Conservation (phyloP, 2,797 vertebrate genomes). For the Pelobates cultripes region DNA sequence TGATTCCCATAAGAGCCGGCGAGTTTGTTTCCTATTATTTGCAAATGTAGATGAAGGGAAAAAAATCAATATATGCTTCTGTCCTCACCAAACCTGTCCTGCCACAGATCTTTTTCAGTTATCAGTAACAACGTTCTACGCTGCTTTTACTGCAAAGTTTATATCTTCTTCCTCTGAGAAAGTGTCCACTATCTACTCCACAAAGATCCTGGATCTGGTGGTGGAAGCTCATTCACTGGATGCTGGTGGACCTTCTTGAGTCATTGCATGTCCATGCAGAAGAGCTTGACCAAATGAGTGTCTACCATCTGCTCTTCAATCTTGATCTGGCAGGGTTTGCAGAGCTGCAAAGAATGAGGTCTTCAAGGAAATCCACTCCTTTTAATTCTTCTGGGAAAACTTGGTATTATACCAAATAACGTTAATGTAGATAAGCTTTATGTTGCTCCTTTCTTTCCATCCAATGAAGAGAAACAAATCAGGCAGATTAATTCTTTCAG, state of each 20-base stretch:
- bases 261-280: neutral
- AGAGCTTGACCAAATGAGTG: neutral
- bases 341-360: constrained; percentile 11
- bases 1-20: constrained; percentile 94
- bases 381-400: constrained; percentile 32
- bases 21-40: constrained; percentile 54
- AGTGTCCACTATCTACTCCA: neutral
- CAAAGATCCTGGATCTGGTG: neutral
- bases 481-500: constrained; percentile 13
- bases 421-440: constrained; percentile 22
- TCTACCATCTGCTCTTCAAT: neutral
- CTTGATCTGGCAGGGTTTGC: neutral
- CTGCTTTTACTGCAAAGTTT: constrained; percentile 10
- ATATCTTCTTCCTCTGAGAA: neutral
- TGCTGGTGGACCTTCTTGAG: neutral
- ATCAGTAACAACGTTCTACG: neutral
- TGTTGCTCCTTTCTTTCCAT: constrained; percentile 6
- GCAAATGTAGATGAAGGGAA: constrained; percentile 52
- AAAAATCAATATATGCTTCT: constrained; percentile 16
- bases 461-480: neutral
- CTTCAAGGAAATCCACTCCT: constrained; percentile 5
- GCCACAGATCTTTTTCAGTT: neutral
- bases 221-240: neutral
- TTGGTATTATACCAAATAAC: constrained; percentile 28
- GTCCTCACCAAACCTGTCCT: neutral